Evolutionary conservation across 2,113 vertebrate genomes (phyloP), one percentile per base, ranked within the genome.

Genomic region (Chlorodrepanis virens): DNA sequence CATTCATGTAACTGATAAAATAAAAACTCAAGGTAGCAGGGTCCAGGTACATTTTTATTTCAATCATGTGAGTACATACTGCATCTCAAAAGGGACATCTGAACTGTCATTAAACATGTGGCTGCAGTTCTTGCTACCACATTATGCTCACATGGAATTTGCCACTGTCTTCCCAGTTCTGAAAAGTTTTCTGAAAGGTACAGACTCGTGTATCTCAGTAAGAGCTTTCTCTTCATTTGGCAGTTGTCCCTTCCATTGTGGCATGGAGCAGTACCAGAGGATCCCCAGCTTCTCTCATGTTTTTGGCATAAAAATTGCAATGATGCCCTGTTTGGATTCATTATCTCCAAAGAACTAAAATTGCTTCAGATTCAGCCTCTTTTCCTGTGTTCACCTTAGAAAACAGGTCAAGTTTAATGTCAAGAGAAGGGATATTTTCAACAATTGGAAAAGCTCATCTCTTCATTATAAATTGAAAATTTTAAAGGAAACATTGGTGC

Each of bases 241-340:
- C 21, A 29, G 5, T 25, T 42, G 6, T 35, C 4, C 57, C 27
- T 74, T 81, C 35, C 33, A 20, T 2, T 54, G 28, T 39, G 49
- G 68, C 11, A 37, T 17, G 22, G 50, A 53, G 9, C 4, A 7
- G 33, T 29, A 42, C 5, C 11, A 44, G 61, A 42, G 28, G 9
- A 42, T 35, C 7, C 18, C 16, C 25, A 35, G 10, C 15, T 63
- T 74, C 31, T 53, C n/a, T 44, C 0, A 0, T 14, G 14, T 19
- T 70, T 84, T 75, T 67, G 37, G 15, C 9, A 77, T 15, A 74
- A 67, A 77, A 5, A 25, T 37, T 37, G 24, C 10, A 65, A 11
- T 16, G 14, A 11, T 57, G 6, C 4, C 49, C 27, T 76, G 5
- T 28, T 49, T 84, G 44, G 21, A 50, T 75, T 63, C 21, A 23